Conservation (phyloP, 92 coral and sea anemone genomes). For the Blastomussa wellsi region DNA sequence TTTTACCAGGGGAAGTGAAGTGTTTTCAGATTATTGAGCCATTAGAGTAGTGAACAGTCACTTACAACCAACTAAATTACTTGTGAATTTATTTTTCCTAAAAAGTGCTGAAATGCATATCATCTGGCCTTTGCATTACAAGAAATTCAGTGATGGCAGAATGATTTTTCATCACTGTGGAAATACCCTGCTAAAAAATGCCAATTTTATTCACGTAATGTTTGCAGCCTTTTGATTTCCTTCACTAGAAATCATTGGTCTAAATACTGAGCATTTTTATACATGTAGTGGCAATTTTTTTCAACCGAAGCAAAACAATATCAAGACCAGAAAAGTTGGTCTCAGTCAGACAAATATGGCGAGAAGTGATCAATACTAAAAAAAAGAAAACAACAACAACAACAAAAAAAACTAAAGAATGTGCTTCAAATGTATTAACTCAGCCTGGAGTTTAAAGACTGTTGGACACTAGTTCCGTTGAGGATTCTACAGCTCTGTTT, state of each 20-base stretch:
- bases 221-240: not conserved
- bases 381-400: too few species aligned
- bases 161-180: not conserved
- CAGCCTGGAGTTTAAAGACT: not conserved
- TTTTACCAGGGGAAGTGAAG: too few species aligned
- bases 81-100: not conserved
- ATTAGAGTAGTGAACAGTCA: not conserved
- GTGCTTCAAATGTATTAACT: not conserved
- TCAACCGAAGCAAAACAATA: not conserved
- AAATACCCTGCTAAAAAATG: not conserved
- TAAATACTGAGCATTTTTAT: not conserved
- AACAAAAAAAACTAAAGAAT: not conserved
- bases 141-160: not conserved
- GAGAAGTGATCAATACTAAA: not conserved
- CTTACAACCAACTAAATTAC: not conserved
- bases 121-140: not conserved
- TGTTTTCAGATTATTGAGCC: too few species aligned
- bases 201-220: not conserved
- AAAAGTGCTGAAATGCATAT: not conserved
- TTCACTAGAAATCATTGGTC: not conserved
- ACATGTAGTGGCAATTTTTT: not conserved
- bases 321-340: not conserved
- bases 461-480: not conserved
- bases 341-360: not conserved
- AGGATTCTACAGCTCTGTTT: slow-evolving; percentile 56